Percentiles rank a stretch among this genome's conserved stretches.
These are phyloP conservation scores for Camponotus vicinus DNA, from an alignment of 1,140 invertebrate genomes.

Conservation along the genomic window DNA sequence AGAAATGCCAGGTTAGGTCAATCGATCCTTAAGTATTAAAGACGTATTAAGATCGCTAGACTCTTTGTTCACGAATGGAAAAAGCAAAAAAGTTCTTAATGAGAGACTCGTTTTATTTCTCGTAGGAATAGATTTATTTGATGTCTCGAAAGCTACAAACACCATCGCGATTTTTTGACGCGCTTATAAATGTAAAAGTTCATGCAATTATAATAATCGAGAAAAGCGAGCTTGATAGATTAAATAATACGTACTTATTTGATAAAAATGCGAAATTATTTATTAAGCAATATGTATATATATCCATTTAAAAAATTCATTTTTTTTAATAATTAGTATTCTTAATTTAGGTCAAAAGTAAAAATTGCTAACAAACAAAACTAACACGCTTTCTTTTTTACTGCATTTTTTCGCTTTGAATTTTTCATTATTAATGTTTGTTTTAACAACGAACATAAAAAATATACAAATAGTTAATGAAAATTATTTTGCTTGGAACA, in stretches of 20 bases:
- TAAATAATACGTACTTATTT: neutral
- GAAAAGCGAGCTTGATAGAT: neutral
- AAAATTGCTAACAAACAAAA: neutral
- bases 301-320: neutral
- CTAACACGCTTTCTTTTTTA: neutral
- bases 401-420: neutral
- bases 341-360: neutral
- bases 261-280: neutral
- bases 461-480: neutral
- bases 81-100: constrained; percentile 38
- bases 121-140: neutral
- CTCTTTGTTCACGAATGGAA: constrained; percentile 9
- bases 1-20: neutral
- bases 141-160: constrained; percentile 16
- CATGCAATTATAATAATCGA: constrained; percentile 32
- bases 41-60: constrained; percentile 44
- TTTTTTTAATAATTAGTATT: neutral
- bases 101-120: constrained; percentile 30
- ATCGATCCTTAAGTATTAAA: constrained; percentile 58
- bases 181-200: constrained; percentile 15
- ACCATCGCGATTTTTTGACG: constrained; percentile 35
- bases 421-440: neutral
- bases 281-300: neutral
- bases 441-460: neutral
- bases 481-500: neutral